phyloP scores from a whole-genome alignment of 2,888 invertebrate genomes.

The Agrotis ipsilon region DNA sequence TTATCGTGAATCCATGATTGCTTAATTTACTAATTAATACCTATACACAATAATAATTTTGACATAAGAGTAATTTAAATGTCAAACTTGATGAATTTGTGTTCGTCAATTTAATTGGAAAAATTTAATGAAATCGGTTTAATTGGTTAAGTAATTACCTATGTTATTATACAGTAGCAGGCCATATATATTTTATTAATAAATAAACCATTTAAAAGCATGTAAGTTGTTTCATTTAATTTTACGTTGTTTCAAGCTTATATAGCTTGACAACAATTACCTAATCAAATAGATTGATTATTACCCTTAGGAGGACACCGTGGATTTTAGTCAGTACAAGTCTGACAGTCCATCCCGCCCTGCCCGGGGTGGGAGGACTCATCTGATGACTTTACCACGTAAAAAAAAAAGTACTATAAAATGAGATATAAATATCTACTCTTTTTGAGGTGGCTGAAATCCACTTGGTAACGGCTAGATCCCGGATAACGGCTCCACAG shows the following conservation, averaged over 20 bases:
- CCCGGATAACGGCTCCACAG: too few relatives aligned
- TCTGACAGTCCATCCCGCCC: too few relatives aligned
- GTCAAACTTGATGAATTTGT: constrained; percentile 16
- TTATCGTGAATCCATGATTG: constrained; percentile 29
- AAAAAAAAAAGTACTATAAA: too few relatives aligned
- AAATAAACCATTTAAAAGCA: background rate
- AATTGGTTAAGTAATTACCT: constrained; percentile 1
- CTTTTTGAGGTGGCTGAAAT: too few relatives aligned
- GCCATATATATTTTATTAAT: background rate
- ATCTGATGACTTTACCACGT: too few relatives aligned
- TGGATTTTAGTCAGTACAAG: too few relatives aligned
- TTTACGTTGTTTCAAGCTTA: too few relatives aligned
- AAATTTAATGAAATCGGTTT: too few relatives aligned
- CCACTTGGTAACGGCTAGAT: too few relatives aligned
- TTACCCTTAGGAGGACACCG: too few relatives aligned
- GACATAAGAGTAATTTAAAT: constrained; percentile 11
- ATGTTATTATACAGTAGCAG: constrained; percentile 34
- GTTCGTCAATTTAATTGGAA: constrained; percentile 23
- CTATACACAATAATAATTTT: constrained; percentile 26
- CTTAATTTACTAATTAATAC: constrained; percentile 25
- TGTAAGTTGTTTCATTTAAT: background rate
- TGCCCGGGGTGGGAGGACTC: too few relatives aligned
- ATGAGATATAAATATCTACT: too few relatives aligned
- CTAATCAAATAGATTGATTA: background rate
- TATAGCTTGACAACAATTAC: background rate